Conservation (phyloP, 2,113 vertebrate genomes). For the Thamnaconus septentrionalis region DNA sequence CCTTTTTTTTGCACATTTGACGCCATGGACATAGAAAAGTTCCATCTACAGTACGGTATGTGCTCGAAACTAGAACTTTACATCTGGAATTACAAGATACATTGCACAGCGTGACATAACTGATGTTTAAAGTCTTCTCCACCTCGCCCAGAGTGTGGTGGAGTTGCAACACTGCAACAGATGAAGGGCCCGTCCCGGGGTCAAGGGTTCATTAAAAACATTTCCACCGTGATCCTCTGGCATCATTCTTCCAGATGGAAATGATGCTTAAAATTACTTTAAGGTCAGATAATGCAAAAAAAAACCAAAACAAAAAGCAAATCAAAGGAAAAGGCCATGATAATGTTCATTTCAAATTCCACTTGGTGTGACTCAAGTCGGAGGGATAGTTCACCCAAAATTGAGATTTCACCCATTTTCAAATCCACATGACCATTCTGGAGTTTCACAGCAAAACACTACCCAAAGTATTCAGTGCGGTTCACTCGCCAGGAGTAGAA, state of each 20-base stretch:
- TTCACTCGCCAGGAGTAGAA: too few species aligned
- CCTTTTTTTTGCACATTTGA: constrained; percentile 76
- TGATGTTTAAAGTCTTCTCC: constrained; percentile 65
- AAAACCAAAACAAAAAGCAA: background rate
- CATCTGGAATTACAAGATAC: constrained; percentile 85
- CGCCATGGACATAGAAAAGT: constrained; percentile 90
- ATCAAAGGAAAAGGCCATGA: constrained; percentile 49
- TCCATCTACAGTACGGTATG: constrained; percentile 84
- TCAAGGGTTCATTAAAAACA: constrained; percentile 14
- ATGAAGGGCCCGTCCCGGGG: constrained; percentile 16
- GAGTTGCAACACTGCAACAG: too few species aligned
- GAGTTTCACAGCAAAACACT: too few species aligned
- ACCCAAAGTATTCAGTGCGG: too few species aligned
- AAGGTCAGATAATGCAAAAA: constrained; percentile 45
- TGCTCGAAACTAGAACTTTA: constrained; percentile 88
- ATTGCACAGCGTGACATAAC: constrained; percentile 87
- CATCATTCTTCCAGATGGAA: constrained; percentile 49
- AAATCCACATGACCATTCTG: too few species aligned
- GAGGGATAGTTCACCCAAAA: too few species aligned
- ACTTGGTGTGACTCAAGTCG: constrained; percentile 34
- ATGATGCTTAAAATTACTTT: constrained; percentile 41
- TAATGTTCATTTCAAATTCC: constrained; percentile 52
- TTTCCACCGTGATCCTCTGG: constrained; percentile 38
- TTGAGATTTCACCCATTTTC: too few species aligned
- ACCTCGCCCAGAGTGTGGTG: constrained; percentile 12